A percentile compares a stretch with the other conserved stretches of the same genome.
These are phyloP conservation scores for Noctua fimbriata DNA, from an alignment of 2,888 invertebrate genomes.

Conservation along the genomic window DNA sequence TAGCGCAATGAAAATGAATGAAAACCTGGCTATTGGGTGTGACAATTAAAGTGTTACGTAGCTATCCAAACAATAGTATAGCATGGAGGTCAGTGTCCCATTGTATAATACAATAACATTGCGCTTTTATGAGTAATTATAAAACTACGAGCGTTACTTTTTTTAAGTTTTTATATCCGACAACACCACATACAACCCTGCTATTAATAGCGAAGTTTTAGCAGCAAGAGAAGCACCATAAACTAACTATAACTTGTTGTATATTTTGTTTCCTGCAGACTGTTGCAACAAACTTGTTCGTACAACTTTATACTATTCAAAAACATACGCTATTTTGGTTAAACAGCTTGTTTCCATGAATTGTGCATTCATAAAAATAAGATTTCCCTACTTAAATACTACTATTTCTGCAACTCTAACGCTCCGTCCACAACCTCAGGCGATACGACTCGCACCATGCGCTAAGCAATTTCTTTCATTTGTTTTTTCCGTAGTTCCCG, in stretches of 20 bases:
- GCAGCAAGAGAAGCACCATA: neutral
- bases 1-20: conserved; percentile 58
- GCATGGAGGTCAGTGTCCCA: conserved; percentile 65
- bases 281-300: conserved; percentile 1
- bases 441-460: neutral
- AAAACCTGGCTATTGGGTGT: conserved; percentile 63
- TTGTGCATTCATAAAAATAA: neutral
- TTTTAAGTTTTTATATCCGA: conserved; percentile 7
- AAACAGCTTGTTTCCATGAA: neutral
- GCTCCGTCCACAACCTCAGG: neutral
- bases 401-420: neutral
- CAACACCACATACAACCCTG: neutral
- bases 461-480: neutral
- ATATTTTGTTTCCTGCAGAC: neutral
- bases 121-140: conserved; percentile 52
- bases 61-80: conserved; percentile 59
- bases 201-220: conserved; percentile 12
- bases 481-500: neutral
- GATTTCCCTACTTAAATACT: neutral
- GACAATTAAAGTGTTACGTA: conserved; percentile 64
- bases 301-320: neutral
- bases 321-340: neutral
- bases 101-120: conserved; percentile 65
- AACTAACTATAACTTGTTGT: neutral
- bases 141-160: conserved; percentile 33